Evolutionary conservation across 2,888 invertebrate genomes (phyloP).

Genomic region (Therioaphis trifolii): DNA sequence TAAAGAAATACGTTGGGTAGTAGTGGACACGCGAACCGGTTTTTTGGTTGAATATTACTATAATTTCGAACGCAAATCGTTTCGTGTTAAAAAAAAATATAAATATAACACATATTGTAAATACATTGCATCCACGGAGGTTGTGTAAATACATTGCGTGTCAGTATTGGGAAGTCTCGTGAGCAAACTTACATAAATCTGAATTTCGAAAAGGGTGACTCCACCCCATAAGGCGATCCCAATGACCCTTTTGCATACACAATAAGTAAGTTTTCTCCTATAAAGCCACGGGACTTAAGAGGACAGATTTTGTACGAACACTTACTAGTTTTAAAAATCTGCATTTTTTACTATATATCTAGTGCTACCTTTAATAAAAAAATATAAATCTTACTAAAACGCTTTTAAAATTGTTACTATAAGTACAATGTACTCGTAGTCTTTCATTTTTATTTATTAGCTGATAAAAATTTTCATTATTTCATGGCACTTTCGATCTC

Average conservation of each 20-base stretch:
- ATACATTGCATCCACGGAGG: not conserved
- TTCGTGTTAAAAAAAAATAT: not conserved
- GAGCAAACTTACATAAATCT: slow-evolving; percentile 44
- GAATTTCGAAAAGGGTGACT: slow-evolving; percentile 49
- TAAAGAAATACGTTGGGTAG: not conserved
- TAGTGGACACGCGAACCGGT: slow-evolving; percentile 11
- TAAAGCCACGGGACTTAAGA: slow-evolving; percentile 6
- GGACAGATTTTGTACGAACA: slow-evolving; percentile 1
- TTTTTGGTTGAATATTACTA: not conserved
- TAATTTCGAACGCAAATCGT: slow-evolving; percentile 5
- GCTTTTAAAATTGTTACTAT: not conserved
- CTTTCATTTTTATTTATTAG: not conserved
- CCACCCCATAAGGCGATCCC: slow-evolving; percentile 33
- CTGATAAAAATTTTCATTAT: not conserved
- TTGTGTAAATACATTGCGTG: slow-evolving; percentile 42
- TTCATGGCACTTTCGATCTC: no score
- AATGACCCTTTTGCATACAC: slow-evolving; percentile 51
- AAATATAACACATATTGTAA: slow-evolving; percentile 29
- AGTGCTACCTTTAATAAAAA: not conserved
- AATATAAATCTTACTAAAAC: not conserved
- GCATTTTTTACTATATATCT: not conserved
- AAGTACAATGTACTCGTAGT: not conserved
- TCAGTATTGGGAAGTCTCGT: not conserved
- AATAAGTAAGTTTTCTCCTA: not conserved
- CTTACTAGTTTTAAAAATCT: not conserved